Base-by-base conservation (phyloP, 1,140 invertebrate genomes). In the Zeugodacus cucurbitae region DNA sequence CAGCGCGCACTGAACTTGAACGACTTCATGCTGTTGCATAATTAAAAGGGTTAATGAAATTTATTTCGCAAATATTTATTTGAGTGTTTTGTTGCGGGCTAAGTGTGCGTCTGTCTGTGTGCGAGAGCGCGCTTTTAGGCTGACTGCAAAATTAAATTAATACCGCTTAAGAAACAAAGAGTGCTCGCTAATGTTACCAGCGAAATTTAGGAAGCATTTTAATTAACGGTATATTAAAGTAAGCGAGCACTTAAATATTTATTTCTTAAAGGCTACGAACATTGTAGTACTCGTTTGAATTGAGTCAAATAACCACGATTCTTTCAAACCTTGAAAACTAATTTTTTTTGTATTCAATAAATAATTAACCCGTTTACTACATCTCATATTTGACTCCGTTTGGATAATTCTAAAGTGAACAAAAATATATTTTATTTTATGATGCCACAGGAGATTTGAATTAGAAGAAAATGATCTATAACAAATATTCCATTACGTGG, bases 1-100 rank as follows among this genome's bases (percentile, higher is more conserved):
- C 29, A 26, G 58, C 22, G 48, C 48, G 29, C 67, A 37, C 32
- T 37, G 67, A 70, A 70, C 67, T 70, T 70, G 67, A 70, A 70
- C 67, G 67, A 70, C 67, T 70, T 70, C 67, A 70, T 70, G 67
- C 32, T 41, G 67, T 70, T 70, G 67, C 67, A 70, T 70, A 70
- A 70, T 70, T 70, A 70, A 70, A 70, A 70, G 67, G 67, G 67
- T 70, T 70, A 70, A 70, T 70, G 67, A 70, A 70, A 70, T 70
- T 70, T 70, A 70, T 70, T 70, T 70, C 17, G 67, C 67, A 37
- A 34, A 37, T 32, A 70, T 70, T 70, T 70, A 37, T 26, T 32
- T 64, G 62, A 64, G 62, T 64, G 62, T 26, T 64, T 64, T 64
- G 10, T n/a, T n/a, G n/a, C n/a, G n/a, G n/a, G n/a, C n/a, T n/a